Percentiles rank a stretch among this genome's conserved stretches.
Conservation (phyloP, 1,140 invertebrate genomes). For the Chlorops oryzae region DNA sequence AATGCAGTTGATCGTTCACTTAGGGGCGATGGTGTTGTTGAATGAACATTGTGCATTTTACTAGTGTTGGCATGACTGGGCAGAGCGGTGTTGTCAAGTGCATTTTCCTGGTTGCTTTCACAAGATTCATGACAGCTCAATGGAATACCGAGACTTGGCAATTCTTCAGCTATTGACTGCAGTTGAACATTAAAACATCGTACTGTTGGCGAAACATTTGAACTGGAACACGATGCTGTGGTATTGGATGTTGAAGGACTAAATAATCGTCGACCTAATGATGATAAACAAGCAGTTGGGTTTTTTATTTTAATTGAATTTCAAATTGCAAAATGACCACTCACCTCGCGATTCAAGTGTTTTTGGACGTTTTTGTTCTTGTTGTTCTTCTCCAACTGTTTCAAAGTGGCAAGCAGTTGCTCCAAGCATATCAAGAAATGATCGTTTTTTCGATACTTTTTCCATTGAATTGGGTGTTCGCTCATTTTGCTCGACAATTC, state of each 20-base stretch:
- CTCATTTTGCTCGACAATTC: conserved; percentile 44
- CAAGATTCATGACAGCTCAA: too few relatives aligned
- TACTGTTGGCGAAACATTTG: conserved; percentile 9
- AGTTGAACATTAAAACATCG: conserved; percentile 18
- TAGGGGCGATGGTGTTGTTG: conserved; percentile 26
- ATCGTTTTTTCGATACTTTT: conserved; percentile 30
- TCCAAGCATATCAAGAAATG: conserved; percentile 39
- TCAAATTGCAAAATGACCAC: not conserved
- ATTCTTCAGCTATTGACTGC: conserved; percentile 24
- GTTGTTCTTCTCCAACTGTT: conserved; percentile 16
- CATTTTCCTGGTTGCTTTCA: conserved; percentile 34
- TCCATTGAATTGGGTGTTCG: conserved; percentile 39
- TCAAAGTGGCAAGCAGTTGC: not conserved
- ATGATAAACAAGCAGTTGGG: not conserved
- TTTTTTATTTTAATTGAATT: not conserved
- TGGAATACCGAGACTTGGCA: too few relatives aligned
- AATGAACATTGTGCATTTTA: too few relatives aligned
- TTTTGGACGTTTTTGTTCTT: conserved; percentile 42
- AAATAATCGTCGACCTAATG: conserved; percentile 25
- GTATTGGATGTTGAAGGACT: conserved; percentile 16
- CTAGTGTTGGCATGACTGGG: not conserved
- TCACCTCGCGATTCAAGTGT: conserved; percentile 41
- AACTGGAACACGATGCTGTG: conserved; percentile 6
- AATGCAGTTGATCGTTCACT: conserved; percentile 18
- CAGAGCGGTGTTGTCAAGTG: not conserved